These are phyloP conservation scores for Ephestia elutella DNA, from an alignment of 1,140 invertebrate species.

Conservation along the genomic window DNA sequence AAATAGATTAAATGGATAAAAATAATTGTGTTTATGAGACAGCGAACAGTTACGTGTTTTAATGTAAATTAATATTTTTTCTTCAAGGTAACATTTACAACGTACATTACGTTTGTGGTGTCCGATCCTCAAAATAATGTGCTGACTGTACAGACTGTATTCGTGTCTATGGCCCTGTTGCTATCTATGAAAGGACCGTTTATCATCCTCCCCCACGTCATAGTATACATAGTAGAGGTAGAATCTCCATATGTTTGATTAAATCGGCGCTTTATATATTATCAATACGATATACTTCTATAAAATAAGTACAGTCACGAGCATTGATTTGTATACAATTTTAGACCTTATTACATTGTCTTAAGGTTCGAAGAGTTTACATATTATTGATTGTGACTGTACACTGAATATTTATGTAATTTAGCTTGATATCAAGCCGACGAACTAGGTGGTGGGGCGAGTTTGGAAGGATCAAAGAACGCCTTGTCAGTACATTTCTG, in stretches of 20 bases:
- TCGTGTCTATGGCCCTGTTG: neutral
- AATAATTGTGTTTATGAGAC: too few species aligned
- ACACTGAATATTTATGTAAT: neutral
- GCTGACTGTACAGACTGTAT: neutral
- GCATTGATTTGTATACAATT: too few species aligned
- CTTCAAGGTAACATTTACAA: neutral
- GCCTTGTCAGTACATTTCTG: neutral
- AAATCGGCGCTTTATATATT: neutral
- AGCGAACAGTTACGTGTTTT: neutral
- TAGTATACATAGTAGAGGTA: neutral
- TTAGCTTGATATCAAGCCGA: neutral
- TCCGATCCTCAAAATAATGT: neutral
- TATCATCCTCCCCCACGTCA: neutral
- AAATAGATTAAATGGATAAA: too few species aligned
- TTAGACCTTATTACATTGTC: too few species aligned
- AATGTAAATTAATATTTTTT: neutral
- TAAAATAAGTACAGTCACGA: too few species aligned
- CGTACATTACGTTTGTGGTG: neutral
- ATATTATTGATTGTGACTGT: too few species aligned
- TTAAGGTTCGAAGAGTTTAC: too few species aligned
- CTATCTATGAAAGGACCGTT: neutral
- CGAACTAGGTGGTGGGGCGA: neutral
- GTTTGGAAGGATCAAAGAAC: neutral
- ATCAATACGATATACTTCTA: neutral
- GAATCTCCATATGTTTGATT: neutral